Conservation (phyloP, 2,888 invertebrate genomes). For the Philereme vetulata region DNA sequence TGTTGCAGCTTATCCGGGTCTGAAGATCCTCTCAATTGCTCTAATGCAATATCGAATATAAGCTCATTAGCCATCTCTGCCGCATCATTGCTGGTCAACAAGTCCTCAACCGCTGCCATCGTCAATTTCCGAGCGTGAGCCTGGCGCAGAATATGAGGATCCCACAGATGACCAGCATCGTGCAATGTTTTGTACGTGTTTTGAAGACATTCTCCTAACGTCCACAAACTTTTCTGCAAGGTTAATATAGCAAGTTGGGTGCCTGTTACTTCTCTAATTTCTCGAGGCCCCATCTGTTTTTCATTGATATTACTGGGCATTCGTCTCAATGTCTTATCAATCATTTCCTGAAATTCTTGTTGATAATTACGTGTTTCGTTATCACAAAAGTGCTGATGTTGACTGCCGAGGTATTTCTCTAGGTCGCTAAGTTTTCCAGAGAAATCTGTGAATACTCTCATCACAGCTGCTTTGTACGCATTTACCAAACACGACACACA, state of each 20-base stretch:
- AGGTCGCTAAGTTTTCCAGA: slow-evolving; percentile 52
- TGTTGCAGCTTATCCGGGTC: slow-evolving; percentile 61
- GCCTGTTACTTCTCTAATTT: slow-evolving; percentile 43
- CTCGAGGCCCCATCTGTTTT: slow-evolving; percentile 28
- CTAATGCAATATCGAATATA: slow-evolving; percentile 59
- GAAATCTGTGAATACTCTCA: slow-evolving; percentile 53
- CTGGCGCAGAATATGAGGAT: slow-evolving; percentile 64
- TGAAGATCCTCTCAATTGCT: slow-evolving; percentile 56
- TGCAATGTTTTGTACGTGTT: slow-evolving; percentile 61
- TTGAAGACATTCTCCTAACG: slow-evolving; percentile 60
- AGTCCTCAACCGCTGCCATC: slow-evolving; percentile 69
- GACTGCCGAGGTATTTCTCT: slow-evolving; percentile 47
- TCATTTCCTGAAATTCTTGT: slow-evolving; percentile 43
- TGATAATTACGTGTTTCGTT: slow-evolving; percentile 25
- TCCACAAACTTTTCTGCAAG: slow-evolving; percentile 59
- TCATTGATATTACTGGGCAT: slow-evolving; percentile 40
- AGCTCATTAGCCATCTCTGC: slow-evolving; percentile 62
- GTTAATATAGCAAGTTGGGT: slow-evolving; percentile 40
- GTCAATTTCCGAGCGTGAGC: slow-evolving; percentile 66
- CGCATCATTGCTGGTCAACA: slow-evolving; percentile 62
- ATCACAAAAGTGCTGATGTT: slow-evolving; percentile 33
- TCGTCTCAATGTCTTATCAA: slow-evolving; percentile 46
- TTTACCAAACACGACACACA: slow-evolving; percentile 54
- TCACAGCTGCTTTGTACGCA: slow-evolving; percentile 56
- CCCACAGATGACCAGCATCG: slow-evolving; percentile 67